Conservation (phyloP, 2,888 invertebrate genomes). For the Chironomus riparius region DNA sequence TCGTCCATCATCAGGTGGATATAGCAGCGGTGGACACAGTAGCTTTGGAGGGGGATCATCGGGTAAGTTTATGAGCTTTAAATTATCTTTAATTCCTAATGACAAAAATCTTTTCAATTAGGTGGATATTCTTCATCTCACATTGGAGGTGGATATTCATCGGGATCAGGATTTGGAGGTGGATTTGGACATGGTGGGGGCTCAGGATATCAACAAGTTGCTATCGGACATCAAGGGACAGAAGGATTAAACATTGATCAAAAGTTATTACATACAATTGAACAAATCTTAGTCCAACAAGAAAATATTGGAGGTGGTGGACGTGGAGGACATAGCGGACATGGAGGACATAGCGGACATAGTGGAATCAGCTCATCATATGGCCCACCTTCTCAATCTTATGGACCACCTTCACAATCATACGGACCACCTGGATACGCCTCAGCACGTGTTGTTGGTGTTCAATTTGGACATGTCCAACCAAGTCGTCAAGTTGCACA, state of each 20-base stretch:
- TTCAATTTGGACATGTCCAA: slow-evolving; percentile 68
- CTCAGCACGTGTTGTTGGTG: slow-evolving; percentile 59
- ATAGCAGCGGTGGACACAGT: neutral
- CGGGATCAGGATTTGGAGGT: slow-evolving; percentile 33
- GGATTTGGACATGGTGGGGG: slow-evolving; percentile 42
- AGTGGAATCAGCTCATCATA: slow-evolving; percentile 20
- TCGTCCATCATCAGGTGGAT: slow-evolving; percentile 15
- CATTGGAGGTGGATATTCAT: slow-evolving; percentile 33
- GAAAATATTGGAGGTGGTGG: slow-evolving; percentile 44
- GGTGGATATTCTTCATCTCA: slow-evolving; percentile 41
- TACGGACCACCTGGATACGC: slow-evolving; percentile 49
- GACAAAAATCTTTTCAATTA: no score
- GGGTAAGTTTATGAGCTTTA: neutral
- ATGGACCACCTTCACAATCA: slow-evolving; percentile 45
- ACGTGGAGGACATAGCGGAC: slow-evolving; percentile 1
- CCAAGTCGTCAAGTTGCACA: slow-evolving; percentile 74
- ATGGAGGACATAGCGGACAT: slow-evolving; percentile 2
- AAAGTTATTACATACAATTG: slow-evolving; percentile 64
- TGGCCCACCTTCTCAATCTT: slow-evolving; percentile 14
- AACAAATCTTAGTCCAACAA: slow-evolving; percentile 67
- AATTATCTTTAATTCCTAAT: no score
- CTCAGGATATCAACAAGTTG: slow-evolving; percentile 59
- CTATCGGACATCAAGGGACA: slow-evolving; percentile 61
- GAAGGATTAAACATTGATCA: slow-evolving; percentile 68
- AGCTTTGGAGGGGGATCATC: slow-evolving; percentile 19